Percentiles rank a stretch among this genome's conserved stretches.
Conservation (phyloP, 2,797 vertebrate species). For the Eulemur coronatus region DNA sequence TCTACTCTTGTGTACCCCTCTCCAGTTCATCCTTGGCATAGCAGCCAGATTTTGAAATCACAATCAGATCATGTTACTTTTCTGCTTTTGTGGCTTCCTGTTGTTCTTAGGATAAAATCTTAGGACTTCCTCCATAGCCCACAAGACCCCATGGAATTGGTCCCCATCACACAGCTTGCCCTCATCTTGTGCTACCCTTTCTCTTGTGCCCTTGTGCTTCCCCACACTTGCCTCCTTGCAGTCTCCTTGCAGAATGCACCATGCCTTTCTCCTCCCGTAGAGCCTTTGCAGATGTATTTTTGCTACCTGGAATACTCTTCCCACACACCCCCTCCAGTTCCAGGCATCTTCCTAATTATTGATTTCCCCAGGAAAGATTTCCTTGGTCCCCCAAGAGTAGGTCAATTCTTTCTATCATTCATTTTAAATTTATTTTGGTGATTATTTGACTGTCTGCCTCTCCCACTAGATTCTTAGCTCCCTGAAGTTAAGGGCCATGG, state of each 20-base stretch:
- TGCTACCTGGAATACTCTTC: not conserved
- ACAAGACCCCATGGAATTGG: not conserved
- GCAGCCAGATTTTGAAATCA: conserved; percentile 40
- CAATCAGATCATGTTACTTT: conserved; percentile 37
- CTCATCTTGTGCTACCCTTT: not conserved
- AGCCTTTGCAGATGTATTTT: not conserved
- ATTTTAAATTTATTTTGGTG: conserved; percentile 32
- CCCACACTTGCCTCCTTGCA: not conserved
- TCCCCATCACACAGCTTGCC: not conserved
- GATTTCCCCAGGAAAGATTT: conserved; percentile 41
- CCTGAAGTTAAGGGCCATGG: not conserved
- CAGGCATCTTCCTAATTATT: not conserved
- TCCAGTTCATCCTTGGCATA: conserved; percentile 15
- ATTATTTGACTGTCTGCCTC: conserved; percentile 35
- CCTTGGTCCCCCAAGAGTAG: not conserved
- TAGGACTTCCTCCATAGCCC: not conserved
- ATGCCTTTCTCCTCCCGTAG: not conserved
- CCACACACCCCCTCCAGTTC: not conserved
- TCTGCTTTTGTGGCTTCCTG: not conserved
- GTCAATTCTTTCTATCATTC: conserved; percentile 24
- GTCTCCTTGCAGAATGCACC: not conserved
- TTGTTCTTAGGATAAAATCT: conserved; percentile 27
- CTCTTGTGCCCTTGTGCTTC: not conserved
- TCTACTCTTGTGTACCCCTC: not conserved
- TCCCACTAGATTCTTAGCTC: conserved; percentile 14